Base-by-base conservation (phyloP, 2,797 vertebrate genomes). In the Neoniphon sammara region DNA sequence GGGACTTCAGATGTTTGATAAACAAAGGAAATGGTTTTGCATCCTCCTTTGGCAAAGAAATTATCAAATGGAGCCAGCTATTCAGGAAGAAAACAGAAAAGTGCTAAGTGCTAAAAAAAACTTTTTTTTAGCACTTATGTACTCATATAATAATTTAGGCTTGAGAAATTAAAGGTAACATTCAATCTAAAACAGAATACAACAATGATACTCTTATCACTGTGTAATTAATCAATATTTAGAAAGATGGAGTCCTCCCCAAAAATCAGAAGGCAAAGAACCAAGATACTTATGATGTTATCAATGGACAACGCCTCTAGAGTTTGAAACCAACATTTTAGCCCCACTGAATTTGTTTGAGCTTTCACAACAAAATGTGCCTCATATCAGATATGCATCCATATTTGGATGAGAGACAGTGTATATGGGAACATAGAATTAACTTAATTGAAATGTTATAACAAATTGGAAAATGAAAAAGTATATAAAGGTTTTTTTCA, bases 1-100 rank as follows among this genome's bases (percentile, higher is more conserved):
- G 94, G 94, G 27, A 82, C 70, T 42, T 93, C 89, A 82, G 92
- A 91, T 78, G 95, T 93, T 65, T 96, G 95, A 76, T 95, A 96
- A 20, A 95, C 89, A 85, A 96, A 88, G 83, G 89, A 93, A 90
- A 96, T 66, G 1, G 90, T 80, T 91, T 94, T 94, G 78, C 27
- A 79, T 65, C 95, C 93, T 74, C 87, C 91, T 80, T 93, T 91
- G 55, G 85, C 82, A 64, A 96, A 94, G 87, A 96, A 96, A 7
- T 76, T 23, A 70, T 89, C 82, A 90, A 96, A 93, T 49, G 91
- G 30, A 0, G 90, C 75, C 2, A 96, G 73, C 96, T 96, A 75
- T 92, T 84, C 82, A 87, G 31, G 14, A 57, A 91, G 78, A 63
- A 81, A 76, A 64, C 20, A 20, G 17, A 58, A 59, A 31, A 0